These are phyloP conservation scores for Hylia prasina DNA, from an alignment of 2,113 vertebrate genomes.

Conservation along the genomic window DNA sequence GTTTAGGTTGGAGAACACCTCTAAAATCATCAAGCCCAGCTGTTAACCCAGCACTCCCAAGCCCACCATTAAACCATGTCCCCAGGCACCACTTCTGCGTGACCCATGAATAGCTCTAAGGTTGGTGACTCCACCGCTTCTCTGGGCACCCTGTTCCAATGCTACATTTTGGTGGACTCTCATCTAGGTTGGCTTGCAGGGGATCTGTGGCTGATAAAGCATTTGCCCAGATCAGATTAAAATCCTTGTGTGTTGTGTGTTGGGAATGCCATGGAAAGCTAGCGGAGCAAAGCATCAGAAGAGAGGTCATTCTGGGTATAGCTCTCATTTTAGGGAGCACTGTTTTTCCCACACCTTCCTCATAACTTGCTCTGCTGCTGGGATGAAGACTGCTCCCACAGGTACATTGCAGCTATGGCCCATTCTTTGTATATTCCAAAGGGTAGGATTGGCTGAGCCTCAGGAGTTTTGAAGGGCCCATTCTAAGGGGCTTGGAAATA, in stretches of 20 bases:
- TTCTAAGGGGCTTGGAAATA: not conserved
- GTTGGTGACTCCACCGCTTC: not conserved
- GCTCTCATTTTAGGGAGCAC: not conserved
- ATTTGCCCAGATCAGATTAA: not conserved
- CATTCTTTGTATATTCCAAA: not conserved
- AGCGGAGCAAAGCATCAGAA: not conserved
- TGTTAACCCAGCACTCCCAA: not conserved
- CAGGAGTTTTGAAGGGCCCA: not conserved
- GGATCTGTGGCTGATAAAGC: not conserved
- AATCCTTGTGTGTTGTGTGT: not conserved
- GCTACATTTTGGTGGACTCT: not conserved
- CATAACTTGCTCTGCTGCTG: not conserved
- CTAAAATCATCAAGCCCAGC: not conserved
- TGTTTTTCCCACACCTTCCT: not conserved
- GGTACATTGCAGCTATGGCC: not conserved
- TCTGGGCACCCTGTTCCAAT: not conserved
- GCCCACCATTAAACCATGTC: not conserved
- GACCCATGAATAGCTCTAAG: not conserved
- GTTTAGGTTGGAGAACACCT: not conserved
- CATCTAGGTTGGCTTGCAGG: not conserved
- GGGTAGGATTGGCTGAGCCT: not conserved
- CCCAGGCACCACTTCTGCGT: not conserved
- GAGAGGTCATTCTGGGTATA: not conserved
- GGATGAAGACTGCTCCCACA: not conserved
- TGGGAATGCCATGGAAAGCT: accelerated